A percentile compares a stretch with the other conserved stretches of the same genome.
Conservation (phyloP, 2,113 vertebrate species). For the Rana temporaria region DNA sequence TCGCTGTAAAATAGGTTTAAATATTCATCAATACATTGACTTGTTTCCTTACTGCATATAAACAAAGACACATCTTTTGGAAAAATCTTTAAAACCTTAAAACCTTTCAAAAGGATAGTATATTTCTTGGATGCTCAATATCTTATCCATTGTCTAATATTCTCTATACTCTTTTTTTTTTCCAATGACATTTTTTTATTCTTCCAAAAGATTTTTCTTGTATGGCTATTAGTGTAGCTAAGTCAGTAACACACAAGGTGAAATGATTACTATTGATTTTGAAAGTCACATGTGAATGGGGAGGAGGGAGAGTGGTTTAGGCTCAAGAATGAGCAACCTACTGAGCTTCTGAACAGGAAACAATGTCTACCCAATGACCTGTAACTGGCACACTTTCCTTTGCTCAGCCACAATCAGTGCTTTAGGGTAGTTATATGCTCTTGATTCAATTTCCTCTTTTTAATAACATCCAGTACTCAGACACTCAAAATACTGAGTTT, state of each 20-base stretch:
- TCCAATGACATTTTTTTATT: not conserved
- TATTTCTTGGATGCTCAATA: not conserved
- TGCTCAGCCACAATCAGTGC: not conserved
- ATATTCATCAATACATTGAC: too few relatives aligned
- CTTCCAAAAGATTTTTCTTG: not conserved
- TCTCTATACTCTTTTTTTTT: too few relatives aligned
- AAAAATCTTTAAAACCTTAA: too few relatives aligned
- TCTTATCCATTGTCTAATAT: not conserved
- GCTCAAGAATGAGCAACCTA: not conserved
- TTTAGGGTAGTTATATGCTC: not conserved
- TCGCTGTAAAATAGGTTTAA: too few relatives aligned
- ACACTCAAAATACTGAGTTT: not conserved
- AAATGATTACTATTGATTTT: conserved; percentile 13
- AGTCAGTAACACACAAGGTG: not conserved
- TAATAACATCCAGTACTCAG: not conserved
- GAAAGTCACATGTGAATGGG: conserved; percentile 1
- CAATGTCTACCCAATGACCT: not conserved
- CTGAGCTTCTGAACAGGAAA: not conserved
- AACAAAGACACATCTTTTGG: too few relatives aligned
- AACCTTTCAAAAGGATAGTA: not conserved
- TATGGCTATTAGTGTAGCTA: not conserved
- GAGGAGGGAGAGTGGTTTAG: not conserved
- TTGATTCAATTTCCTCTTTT: not conserved
- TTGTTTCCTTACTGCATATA: too few relatives aligned
- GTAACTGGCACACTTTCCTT: conserved; percentile 3